Conservation (phyloP, 2,797 vertebrate genomes). For the Phrynocephalus vlangalii region DNA sequence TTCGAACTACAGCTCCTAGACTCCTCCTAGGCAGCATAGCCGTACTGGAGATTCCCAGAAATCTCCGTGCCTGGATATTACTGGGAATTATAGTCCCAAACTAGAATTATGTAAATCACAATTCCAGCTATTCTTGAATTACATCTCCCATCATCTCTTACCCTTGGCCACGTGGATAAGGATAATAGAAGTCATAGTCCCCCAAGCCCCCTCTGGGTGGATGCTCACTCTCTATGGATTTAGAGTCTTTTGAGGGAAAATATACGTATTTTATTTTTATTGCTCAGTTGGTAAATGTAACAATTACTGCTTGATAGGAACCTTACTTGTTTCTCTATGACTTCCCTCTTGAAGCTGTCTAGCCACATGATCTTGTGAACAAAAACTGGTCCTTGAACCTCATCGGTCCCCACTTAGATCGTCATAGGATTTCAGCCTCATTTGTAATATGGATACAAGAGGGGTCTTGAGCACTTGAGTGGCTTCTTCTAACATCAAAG, state of each 20-base stretch:
- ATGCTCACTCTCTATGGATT: not conserved
- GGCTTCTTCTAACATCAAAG: not conserved
- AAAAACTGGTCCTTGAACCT: not conserved
- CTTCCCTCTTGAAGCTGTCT: not conserved
- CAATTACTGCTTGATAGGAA: not conserved
- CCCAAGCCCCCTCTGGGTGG: not conserved
- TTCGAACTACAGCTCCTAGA: too few species aligned
- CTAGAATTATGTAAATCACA: too few species aligned
- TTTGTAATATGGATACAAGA: not conserved
- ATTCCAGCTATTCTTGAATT: not conserved
- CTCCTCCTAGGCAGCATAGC: too few species aligned
- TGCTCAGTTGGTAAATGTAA: not conserved
- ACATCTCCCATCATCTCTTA: not conserved
- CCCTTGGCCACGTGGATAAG: not conserved
- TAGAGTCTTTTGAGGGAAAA: not conserved
- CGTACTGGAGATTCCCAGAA: too few species aligned
- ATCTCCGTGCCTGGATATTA: too few species aligned
- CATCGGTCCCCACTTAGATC: not conserved
- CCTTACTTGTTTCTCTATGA: too few species aligned
- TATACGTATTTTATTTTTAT: not conserved
- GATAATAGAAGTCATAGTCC: not conserved
- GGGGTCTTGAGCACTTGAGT: not conserved
- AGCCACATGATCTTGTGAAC: not conserved
- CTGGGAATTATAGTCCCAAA: too few species aligned
- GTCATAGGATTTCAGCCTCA: not conserved